Evolutionary conservation across 2,113 vertebrate species (phyloP).

Genomic region (Bubo bubo): DNA sequence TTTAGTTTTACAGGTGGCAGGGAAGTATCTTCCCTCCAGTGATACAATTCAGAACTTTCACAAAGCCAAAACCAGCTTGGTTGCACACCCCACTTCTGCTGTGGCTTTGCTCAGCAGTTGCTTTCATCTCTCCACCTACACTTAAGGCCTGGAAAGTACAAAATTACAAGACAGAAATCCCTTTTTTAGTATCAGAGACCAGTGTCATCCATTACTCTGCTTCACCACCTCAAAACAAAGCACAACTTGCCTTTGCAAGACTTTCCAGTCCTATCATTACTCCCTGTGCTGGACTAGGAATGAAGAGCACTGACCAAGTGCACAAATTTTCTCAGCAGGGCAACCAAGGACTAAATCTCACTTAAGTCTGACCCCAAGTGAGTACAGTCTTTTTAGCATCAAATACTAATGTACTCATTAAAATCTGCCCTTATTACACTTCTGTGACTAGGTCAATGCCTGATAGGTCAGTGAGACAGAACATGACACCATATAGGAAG

Average conservation of each 20-base stretch:
- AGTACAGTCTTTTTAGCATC: background rate
- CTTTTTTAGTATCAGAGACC: slow-evolving; percentile 7
- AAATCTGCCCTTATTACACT: background rate
- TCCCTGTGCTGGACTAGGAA: background rate
- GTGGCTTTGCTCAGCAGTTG: background rate
- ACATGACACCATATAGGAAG: background rate
- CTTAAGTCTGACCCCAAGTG: background rate
- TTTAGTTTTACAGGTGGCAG: background rate
- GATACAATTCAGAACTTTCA: background rate
- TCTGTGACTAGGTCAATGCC: background rate
- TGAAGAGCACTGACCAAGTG: background rate
- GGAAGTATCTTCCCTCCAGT: background rate
- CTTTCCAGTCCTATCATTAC: background rate
- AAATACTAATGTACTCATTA: background rate
- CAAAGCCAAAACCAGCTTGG: background rate
- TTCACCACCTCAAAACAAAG: background rate
- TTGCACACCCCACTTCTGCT: background rate
- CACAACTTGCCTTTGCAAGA: background rate
- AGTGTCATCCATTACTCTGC: background rate
- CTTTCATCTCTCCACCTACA: background rate
- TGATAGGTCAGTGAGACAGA: background rate
- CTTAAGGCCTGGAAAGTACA: background rate
- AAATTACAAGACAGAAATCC: slow-evolving; percentile 5
- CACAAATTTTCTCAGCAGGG: background rate
- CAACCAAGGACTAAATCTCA: background rate